Conservation (phyloP, 2,888 invertebrate species). For the Altica lythri region DNA sequence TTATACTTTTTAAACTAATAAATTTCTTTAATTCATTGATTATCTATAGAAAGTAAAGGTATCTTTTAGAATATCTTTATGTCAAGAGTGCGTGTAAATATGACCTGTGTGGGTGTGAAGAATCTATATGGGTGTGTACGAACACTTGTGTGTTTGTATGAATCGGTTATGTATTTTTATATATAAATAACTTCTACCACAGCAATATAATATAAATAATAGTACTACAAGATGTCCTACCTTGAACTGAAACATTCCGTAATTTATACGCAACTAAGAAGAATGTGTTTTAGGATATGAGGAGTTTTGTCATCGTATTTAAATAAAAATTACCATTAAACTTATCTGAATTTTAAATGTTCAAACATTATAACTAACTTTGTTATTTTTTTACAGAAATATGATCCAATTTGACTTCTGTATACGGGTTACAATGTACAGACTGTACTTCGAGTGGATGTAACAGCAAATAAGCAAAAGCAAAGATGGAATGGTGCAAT, state of each 20-base stretch:
- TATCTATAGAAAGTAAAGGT: no score
- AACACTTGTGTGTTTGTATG: slow-evolving; percentile 11
- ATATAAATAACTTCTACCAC: slow-evolving; percentile 22
- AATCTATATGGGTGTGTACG: slow-evolving; percentile 10
- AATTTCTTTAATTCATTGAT: no score
- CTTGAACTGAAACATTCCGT: no score
- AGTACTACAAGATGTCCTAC: no score
- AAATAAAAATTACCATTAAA: no score
- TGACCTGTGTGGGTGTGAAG: slow-evolving; percentile 18
- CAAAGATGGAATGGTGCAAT: slow-evolving; percentile 27
- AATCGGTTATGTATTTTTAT: slow-evolving; percentile 21
- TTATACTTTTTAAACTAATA: no score
- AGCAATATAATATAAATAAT: slow-evolving; percentile 29
- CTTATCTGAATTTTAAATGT: no score
- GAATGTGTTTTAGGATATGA: no score
- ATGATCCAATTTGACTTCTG: slow-evolving; percentile 24
- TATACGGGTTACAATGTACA: slow-evolving; percentile 23
- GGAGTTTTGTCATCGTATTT: no score
- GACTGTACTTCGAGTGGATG: slow-evolving; percentile 24
- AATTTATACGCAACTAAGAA: no score
- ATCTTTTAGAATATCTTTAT: slow-evolving; percentile 2
- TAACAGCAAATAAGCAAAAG: slow-evolving; percentile 14
- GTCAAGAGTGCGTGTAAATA: slow-evolving; percentile 21
- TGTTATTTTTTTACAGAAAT: no score
- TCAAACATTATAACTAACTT: no score